Evolutionary conservation across 2,113 vertebrate genomes (phyloP).

Genomic region (Cathartes aura): DNA sequence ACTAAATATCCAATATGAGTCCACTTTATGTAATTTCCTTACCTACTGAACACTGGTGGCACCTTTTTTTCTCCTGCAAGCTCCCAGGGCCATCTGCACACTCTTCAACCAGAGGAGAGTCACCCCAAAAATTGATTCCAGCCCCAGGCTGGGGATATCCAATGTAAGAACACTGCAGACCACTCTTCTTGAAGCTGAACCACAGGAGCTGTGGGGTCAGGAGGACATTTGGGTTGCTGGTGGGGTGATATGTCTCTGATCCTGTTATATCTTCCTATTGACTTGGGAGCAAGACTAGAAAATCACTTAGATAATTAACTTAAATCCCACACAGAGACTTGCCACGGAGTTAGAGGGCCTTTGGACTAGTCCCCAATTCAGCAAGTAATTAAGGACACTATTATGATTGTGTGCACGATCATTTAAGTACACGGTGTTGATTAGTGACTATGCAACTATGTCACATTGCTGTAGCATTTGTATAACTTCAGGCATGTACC

Average conservation of each 20-base stretch:
- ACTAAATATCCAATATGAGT: fast-evolving
- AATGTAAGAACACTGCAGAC: background rate
- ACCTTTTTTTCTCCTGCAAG: background rate
- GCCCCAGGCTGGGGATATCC: background rate
- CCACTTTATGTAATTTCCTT: background rate
- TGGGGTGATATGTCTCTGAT: background rate
- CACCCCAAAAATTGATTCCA: background rate
- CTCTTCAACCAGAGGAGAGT: background rate
- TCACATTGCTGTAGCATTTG: background rate
- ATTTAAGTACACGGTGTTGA: background rate
- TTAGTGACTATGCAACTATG: background rate
- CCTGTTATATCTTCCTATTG: background rate
- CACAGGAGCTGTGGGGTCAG: background rate
- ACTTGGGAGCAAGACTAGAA: background rate
- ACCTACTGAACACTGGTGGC: background rate
- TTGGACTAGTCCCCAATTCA: background rate
- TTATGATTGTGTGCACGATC: background rate
- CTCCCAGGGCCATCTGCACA: background rate
- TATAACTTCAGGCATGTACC: background rate
- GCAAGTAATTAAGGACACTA: fast-evolving
- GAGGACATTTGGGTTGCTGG: background rate
- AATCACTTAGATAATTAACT: background rate
- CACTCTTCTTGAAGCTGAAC: background rate
- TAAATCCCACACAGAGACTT: background rate
- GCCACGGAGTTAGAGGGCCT: fast-evolving